These are phyloP conservation scores for Amphibalanus amphitrite DNA, from an alignment of 1,140 invertebrate species.

Conservation along the genomic window DNA sequence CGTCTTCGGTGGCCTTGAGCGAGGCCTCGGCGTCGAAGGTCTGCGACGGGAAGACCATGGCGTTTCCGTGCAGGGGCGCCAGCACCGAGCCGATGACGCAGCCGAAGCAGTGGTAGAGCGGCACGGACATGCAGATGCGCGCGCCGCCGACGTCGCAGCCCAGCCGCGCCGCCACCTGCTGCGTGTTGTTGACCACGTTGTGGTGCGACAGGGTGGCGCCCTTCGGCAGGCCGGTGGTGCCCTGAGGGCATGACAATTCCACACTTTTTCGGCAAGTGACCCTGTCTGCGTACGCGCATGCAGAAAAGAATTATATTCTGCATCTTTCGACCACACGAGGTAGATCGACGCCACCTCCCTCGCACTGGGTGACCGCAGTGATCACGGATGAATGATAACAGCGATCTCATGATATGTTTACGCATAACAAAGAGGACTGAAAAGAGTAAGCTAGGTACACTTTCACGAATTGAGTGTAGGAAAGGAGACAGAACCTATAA, in stretches of 20 bases:
- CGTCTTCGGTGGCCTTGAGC: slow-evolving; percentile 42
- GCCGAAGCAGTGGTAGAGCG: slow-evolving; percentile 84
- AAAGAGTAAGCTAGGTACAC: no score
- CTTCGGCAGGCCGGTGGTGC: slow-evolving; percentile 74
- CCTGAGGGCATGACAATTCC: slow-evolving; percentile 30
- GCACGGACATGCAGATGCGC: slow-evolving; percentile 56
- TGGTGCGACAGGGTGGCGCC: slow-evolving; percentile 65
- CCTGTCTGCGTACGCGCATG: no score
- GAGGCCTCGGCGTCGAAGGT: slow-evolving; percentile 48
- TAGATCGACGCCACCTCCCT: no score
- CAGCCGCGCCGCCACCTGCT: slow-evolving; percentile 38
- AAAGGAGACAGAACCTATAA: no score
- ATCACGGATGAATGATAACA: no score
- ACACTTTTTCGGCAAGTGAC: no score
- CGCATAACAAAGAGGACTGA: no score
- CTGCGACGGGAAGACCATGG: slow-evolving; percentile 47
- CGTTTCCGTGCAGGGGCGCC: slow-evolving; percentile 42
- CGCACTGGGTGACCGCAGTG: no score
- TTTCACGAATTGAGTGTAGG: no score
- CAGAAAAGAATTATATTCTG: no score
- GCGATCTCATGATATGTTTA: no score
- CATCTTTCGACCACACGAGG: no score
- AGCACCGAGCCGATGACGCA: slow-evolving; percentile 46
- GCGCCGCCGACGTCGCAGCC: slow-evolving; percentile 10
- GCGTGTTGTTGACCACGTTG: slow-evolving; percentile 71